Evolutionary conservation across 2,888 invertebrate species (phyloP).

Genomic region (Mythimna albipuncta): DNA sequence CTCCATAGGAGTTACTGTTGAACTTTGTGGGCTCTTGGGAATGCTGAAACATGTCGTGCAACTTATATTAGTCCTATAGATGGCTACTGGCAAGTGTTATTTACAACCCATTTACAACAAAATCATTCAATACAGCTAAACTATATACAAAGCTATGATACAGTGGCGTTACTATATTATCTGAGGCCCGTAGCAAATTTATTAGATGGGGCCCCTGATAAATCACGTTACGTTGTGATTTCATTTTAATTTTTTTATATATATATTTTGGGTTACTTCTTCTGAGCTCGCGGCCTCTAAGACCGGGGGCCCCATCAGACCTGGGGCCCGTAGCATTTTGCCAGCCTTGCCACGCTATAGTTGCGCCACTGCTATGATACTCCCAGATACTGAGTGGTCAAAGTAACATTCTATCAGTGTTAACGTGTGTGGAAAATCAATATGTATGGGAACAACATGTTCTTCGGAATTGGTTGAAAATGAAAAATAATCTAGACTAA

Average conservation of each 20-base stretch:
- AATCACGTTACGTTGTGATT: no score
- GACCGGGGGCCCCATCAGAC: no score
- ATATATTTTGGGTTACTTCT: no score
- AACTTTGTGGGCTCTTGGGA: constrained; percentile 85
- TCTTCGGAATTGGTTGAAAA: neutral
- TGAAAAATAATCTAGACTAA: no score
- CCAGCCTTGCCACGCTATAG: no score
- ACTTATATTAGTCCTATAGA: constrained; percentile 38
- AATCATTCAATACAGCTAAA: neutral
- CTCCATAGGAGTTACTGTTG: constrained; percentile 82
- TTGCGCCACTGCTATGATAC: neutral
- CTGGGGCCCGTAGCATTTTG: no score
- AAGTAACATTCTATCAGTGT: neutral
- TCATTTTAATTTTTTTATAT: no score
- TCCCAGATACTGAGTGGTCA: neutral
- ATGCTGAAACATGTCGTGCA: constrained; percentile 78
- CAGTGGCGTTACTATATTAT: neutral
- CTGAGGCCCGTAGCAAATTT: no score
- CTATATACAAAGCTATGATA: neutral
- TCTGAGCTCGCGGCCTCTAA: no score
- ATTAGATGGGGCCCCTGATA: no score
- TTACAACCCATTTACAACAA: constrained; percentile 15
- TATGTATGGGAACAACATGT: neutral
- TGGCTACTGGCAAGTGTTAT: constrained; percentile 30
- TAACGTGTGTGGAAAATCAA: no score